Conservation (phyloP, 2,113 vertebrate genomes). For the Dascyllus trimaculatus region DNA sequence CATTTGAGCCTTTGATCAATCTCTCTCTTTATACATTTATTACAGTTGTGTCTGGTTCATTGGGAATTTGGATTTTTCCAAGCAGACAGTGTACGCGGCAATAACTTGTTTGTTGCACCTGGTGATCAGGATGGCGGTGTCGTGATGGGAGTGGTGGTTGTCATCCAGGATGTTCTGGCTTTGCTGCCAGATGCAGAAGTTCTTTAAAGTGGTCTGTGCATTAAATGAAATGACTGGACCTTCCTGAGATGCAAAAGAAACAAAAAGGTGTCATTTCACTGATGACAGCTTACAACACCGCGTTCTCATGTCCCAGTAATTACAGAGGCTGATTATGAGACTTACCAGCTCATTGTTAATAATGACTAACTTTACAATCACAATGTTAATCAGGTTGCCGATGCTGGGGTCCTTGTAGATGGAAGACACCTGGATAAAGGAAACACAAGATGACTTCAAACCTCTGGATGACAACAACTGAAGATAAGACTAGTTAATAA, state of each 20-base stretch:
- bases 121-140: constrained; percentile 97
- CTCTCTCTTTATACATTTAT: neutral
- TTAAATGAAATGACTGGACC: constrained; percentile 95
- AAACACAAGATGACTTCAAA: constrained; percentile 17
- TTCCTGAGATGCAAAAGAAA: constrained; percentile 83
- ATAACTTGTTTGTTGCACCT: constrained; percentile 84
- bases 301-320: neutral
- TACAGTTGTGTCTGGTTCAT: neutral
- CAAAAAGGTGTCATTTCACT: constrained; percentile 30
- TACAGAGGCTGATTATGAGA: neutral
- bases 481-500: neutral
- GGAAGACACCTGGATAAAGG: constrained; percentile 91
- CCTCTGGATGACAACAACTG: neutral
- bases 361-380: constrained; percentile 97
- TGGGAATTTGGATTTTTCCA: constrained; percentile 1
- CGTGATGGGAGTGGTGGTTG: constrained; percentile 91
- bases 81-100: neutral
- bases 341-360: constrained; percentile 96
- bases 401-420: constrained; percentile 99
- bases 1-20: constrained; percentile 19
- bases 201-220: constrained; percentile 97
- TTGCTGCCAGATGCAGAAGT: constrained; percentile 99
- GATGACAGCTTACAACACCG: neutral
- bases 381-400: constrained; percentile 98
- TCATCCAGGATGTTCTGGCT: constrained; percentile 91